A percentile compares a stretch with the other conserved stretches of the same genome.
Conservation (phyloP, 2,113 vertebrate genomes). For the Gambusia affinis region DNA sequence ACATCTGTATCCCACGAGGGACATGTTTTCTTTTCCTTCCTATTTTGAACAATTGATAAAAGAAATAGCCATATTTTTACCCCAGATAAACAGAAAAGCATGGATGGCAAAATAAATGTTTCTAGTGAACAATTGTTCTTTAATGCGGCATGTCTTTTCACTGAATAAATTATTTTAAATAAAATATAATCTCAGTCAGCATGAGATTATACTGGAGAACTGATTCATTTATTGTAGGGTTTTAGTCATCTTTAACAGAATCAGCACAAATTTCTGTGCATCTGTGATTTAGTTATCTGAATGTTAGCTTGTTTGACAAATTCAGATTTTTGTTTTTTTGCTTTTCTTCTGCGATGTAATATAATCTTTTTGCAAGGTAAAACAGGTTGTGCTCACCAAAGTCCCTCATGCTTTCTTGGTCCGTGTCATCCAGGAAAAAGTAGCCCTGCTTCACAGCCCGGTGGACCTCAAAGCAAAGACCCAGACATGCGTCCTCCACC, state of each 20-base stretch:
- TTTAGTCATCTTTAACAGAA: no score
- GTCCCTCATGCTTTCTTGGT: conserved; percentile 97
- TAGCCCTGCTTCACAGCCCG: conserved; percentile 96
- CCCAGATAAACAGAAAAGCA: neutral
- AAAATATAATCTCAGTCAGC: no score
- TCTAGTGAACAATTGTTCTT: neutral
- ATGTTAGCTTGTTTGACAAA: no score
- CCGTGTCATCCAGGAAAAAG: conserved; percentile 96
- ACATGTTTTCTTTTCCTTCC: neutral
- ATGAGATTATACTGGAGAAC: no score
- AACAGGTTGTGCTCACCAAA: conserved; percentile 83
- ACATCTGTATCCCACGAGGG: neutral
- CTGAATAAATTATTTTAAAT: neutral
- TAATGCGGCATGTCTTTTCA: neutral
- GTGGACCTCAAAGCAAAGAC: conserved; percentile 96
- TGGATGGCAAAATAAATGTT: no score
- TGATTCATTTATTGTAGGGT: no score
- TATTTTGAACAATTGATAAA: neutral
- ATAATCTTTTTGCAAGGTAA: neutral
- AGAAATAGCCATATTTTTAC: neutral
- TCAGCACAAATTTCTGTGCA: no score
- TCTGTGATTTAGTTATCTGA: no score
- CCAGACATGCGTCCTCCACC: conserved; percentile 96
- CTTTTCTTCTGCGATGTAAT: neutral
- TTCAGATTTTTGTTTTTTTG: neutral